These are phyloP conservation scores for Scaeva pyrastri DNA, from an alignment of 2,888 invertebrate genomes.

Conservation along the genomic window DNA sequence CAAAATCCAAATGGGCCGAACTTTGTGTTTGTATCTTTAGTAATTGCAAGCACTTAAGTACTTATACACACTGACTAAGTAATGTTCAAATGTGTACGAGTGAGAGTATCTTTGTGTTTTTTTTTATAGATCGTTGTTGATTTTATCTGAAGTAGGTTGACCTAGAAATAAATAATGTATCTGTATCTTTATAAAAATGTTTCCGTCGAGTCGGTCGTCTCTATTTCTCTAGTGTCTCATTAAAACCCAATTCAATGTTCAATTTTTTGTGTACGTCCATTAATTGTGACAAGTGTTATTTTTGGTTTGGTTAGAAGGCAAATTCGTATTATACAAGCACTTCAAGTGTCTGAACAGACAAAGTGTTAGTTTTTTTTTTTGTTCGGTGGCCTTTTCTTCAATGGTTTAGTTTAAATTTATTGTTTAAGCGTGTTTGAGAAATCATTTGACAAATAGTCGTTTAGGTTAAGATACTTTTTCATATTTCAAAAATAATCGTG, in stretches of 20 bases:
- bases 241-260: constrained; percentile 45
- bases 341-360: constrained; percentile 43
- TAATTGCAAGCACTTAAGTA: constrained; percentile 73
- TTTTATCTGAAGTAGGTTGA: constrained; percentile 65
- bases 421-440: constrained; percentile 40
- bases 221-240: constrained; percentile 40
- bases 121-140: constrained; percentile 38
- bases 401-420: constrained; percentile 45
- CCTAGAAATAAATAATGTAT: constrained; percentile 51
- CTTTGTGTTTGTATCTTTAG: constrained; percentile 54
- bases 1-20: constrained; percentile 49
- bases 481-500: not conserved
- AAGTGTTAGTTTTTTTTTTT: constrained; percentile 14
- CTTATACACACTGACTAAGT: constrained; percentile 35
- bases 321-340: constrained; percentile 48
- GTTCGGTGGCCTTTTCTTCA: constrained; percentile 11
- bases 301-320: constrained; percentile 30
- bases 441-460: constrained; percentile 33
- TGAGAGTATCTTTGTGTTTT: no score
- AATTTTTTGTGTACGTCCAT: constrained; percentile 44
- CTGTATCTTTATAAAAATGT: constrained; percentile 38
- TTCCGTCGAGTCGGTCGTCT: constrained; percentile 20
- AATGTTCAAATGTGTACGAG: constrained; percentile 19
- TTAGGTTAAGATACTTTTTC: constrained; percentile 12
- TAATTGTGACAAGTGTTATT: constrained; percentile 64